Evolutionary conservation across 2,888 invertebrate genomes (phyloP).

Genomic region (Tipula vernalis): DNA sequence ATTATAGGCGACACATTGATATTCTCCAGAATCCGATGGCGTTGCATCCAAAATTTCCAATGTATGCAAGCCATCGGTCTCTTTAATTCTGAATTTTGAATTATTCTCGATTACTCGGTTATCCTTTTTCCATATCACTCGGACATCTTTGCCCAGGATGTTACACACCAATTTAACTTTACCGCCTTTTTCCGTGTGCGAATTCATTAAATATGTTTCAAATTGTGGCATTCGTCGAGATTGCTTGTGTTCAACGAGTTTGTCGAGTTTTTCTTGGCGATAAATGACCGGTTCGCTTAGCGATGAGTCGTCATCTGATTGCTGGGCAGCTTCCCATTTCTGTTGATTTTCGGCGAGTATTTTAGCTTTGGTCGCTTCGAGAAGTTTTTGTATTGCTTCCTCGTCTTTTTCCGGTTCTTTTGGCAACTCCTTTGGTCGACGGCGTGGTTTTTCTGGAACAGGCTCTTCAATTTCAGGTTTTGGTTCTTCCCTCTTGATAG

Average conservation of each 20-base stretch:
- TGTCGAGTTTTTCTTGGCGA: background rate
- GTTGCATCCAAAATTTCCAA: slow-evolving; percentile 58
- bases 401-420: background rate
- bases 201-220: slow-evolving; percentile 55
- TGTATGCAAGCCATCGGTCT: slow-evolving; percentile 50
- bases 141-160: slow-evolving; percentile 55
- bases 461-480: background rate
- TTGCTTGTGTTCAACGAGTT: background rate
- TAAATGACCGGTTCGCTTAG: background rate
- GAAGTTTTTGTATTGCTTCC: background rate
- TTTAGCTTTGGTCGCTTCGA: background rate
- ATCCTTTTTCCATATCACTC: slow-evolving; percentile 62
- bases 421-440: background rate
- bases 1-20: slow-evolving; percentile 66
- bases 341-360: slow-evolving; percentile 5
- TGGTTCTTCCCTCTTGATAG: background rate
- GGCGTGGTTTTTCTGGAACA: background rate
- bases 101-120: slow-evolving; percentile 38
- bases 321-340: background rate
- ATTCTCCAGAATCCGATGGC: slow-evolving; percentile 61
- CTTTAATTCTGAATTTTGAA: slow-evolving; percentile 29
- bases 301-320: background rate
- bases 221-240: slow-evolving; percentile 25
- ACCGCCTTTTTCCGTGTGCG: slow-evolving; percentile 60
- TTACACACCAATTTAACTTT: slow-evolving; percentile 68